These are phyloP conservation scores for Caenorhabditis zanzibari DNA, from an alignment of 2,888 invertebrate genomes.

Conservation along the genomic window DNA sequence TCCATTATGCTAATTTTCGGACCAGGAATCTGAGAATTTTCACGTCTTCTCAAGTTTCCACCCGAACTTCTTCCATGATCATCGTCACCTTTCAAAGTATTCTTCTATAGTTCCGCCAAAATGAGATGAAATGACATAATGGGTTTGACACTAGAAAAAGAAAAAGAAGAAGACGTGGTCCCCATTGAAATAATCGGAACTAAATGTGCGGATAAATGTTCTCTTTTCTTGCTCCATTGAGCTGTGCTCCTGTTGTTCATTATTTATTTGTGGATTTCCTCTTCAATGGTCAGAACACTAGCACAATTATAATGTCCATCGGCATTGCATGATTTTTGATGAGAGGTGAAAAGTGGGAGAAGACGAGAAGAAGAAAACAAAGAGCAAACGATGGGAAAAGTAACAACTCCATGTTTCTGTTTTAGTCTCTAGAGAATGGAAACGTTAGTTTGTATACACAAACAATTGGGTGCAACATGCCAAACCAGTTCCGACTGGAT, in stretches of 20 bases:
- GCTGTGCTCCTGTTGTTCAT: constrained; percentile 31
- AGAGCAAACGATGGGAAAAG: constrained; percentile 13
- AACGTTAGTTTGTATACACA: constrained; percentile 27
- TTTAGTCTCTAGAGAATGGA: constrained; percentile 25
- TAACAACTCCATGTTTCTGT: constrained; percentile 18
- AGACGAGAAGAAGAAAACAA: background rate
- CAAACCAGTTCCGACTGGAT: background rate
- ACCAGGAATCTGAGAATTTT: constrained; percentile 5
- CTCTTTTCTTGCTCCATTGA: constrained; percentile 19
- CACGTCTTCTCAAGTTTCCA: background rate
- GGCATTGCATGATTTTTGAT: constrained; percentile 37
- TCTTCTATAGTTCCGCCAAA: constrained; percentile 45
- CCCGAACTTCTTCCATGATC: background rate
- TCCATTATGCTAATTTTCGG: constrained; percentile 14
- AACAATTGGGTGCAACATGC: constrained; percentile 39
- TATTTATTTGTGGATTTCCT: constrained; percentile 48
- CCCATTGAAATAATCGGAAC: constrained; percentile 45
- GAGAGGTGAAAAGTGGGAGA: constrained; percentile 26
- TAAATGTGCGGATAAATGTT: constrained; percentile 26
- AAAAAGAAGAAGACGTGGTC: background rate
- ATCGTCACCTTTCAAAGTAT: constrained; percentile 20
- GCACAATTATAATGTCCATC: constrained; percentile 35
- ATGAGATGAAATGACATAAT: constrained; percentile 52
- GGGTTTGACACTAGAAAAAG: constrained; percentile 29
- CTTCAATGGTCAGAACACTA: constrained; percentile 39